phyloP scores from a whole-genome alignment of 1,140 invertebrate genomes.

The Heliconius eleuchia region DNA sequence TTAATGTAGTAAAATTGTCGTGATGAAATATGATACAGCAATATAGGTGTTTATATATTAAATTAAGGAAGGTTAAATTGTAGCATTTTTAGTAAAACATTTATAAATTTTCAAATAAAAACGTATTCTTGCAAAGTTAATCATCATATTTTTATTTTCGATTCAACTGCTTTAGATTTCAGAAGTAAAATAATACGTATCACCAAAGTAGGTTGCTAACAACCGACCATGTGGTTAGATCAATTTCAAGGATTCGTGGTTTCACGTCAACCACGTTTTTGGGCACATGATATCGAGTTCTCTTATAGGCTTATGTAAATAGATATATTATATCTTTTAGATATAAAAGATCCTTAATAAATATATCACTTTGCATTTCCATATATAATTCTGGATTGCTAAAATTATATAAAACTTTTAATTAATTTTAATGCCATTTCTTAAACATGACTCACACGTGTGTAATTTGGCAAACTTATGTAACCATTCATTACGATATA shows the following conservation, averaged over 20 bases:
- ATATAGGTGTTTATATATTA: too few species aligned
- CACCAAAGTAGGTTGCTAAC: conserved; percentile 56
- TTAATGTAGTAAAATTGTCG: too few species aligned
- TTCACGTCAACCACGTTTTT: conserved; percentile 50
- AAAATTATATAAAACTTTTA: background rate
- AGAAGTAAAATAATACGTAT: conserved; percentile 42
- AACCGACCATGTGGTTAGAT: conserved; percentile 69
- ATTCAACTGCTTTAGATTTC: conserved; percentile 29
- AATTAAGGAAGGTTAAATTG: too few species aligned
- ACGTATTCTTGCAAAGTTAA: background rate
- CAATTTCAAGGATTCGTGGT: conserved; percentile 72
- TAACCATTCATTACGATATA: conserved; percentile 1
- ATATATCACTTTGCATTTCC: background rate
- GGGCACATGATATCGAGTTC: conserved; percentile 44
- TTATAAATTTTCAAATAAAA: too few species aligned
- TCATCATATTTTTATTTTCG: background rate
- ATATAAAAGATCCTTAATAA: background rate
- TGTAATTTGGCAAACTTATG: background rate
- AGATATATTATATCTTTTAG: background rate
- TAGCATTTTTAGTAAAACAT: too few species aligned
- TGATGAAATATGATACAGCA: too few species aligned
- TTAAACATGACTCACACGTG: background rate
- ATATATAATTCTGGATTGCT: background rate
- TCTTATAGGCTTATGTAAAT: background rate
- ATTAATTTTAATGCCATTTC: background rate